Percentiles rank a stretch among this genome's conserved stretches.
Evolutionary conservation across 2,888 invertebrate species (phyloP).

Genomic region (Drosophila nr. perissopoda): DNA sequence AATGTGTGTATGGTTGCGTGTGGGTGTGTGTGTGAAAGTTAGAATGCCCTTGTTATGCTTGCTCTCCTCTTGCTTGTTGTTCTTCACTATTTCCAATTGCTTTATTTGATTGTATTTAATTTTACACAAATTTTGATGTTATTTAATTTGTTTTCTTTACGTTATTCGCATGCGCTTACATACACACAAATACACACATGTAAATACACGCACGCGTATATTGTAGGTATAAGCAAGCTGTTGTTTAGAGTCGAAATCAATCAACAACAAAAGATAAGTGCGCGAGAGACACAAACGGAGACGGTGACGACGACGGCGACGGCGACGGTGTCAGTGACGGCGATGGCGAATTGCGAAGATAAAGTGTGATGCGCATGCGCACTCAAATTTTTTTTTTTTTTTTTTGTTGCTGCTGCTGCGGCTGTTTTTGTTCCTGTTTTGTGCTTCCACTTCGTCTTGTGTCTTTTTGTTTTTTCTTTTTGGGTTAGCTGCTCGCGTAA

Average conservation of each 20-base stretch:
- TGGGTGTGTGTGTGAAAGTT: constrained; percentile 2
- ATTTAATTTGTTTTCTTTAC: constrained; percentile 40
- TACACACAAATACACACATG: constrained; percentile 14
- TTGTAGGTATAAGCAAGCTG: constrained; percentile 25
- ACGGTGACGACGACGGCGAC: constrained; percentile 13
- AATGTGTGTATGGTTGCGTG: background rate
- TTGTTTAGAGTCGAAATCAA: constrained; percentile 54
- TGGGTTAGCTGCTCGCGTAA: constrained; percentile 23
- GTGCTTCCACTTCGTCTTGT: constrained; percentile 37
- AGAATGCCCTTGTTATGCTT: constrained; percentile 45
- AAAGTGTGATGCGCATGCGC: constrained; percentile 58
- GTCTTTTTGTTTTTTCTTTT: constrained; percentile 1
- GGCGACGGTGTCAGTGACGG: constrained; percentile 1
- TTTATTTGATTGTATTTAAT: constrained; percentile 51
- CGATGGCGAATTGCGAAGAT: constrained; percentile 55
- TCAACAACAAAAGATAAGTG: constrained; percentile 50
- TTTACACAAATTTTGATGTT: constrained; percentile 33
- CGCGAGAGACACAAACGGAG: constrained; percentile 24
- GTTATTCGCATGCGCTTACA: constrained; percentile 34
- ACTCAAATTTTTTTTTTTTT: constrained; percentile 38
- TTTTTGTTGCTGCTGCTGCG: constrained; percentile 19
- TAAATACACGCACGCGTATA: constrained; percentile 23
- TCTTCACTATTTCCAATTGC: constrained; percentile 40
- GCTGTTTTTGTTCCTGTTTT: constrained; percentile 20
- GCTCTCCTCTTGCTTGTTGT: constrained; percentile 21